phyloP scores from a whole-genome alignment of 1,140 invertebrate species.

The Thalassaphorura encarpata region DNA sequence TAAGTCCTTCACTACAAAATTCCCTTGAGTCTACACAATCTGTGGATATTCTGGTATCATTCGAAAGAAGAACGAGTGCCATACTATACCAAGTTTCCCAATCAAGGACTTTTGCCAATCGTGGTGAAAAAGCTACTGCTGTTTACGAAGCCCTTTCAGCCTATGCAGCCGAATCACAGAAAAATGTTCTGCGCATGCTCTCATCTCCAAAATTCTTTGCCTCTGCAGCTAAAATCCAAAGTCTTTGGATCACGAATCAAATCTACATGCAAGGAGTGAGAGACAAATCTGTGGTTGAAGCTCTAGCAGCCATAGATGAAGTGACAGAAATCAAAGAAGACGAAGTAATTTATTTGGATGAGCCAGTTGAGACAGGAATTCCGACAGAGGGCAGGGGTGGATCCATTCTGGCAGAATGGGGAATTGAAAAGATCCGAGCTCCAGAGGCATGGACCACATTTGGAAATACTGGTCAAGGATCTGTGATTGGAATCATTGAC shows the following conservation, averaged over 20 bases:
- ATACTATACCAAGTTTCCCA: no score
- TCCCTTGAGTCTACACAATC: no score
- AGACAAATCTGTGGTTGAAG: not conserved
- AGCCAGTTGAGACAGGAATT: not conserved
- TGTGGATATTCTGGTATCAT: no score
- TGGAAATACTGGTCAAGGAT: not conserved
- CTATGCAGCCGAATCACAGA: no score
- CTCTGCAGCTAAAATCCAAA: not conserved
- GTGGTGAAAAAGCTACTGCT: no score
- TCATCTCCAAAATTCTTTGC: not conserved
- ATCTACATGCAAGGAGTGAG: conserved; percentile 1
- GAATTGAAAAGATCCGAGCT: conserved; percentile 3
- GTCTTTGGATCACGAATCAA: conserved; percentile 10
- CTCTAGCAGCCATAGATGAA: not conserved
- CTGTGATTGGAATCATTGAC: conserved; percentile 6
- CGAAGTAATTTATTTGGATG: not conserved
- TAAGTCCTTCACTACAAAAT: no score
- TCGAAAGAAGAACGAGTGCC: no score
- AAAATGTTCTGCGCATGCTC: no score
- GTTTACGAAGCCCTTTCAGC: no score
- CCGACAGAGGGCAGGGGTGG: not conserved
- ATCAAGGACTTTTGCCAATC: no score
- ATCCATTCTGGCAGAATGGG: not conserved
- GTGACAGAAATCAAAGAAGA: not conserved
- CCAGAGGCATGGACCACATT: conserved; percentile 6